phyloP scores from a whole-genome alignment of 2,888 invertebrate species.

The Tromatobia lineatoria region DNA sequence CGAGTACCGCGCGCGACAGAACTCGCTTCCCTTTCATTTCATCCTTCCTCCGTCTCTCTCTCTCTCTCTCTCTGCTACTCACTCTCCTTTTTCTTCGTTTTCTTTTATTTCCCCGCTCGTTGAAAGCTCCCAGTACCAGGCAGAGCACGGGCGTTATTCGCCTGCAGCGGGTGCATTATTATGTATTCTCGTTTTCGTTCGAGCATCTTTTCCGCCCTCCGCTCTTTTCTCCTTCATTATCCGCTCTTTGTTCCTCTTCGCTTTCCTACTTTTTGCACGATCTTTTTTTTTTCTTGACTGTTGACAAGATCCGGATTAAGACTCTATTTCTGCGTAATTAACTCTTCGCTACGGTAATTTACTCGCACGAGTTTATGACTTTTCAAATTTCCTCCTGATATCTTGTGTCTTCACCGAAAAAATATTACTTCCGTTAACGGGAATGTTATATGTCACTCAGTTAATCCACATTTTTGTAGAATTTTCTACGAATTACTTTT shows the following conservation, averaged over 20 bases:
- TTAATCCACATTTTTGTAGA: no score
- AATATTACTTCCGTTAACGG: background rate
- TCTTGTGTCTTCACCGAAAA: background rate
- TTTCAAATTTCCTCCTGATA: background rate
- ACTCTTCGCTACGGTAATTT: background rate
- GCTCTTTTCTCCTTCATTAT: conserved; percentile 34
- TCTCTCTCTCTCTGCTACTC: conserved; percentile 18
- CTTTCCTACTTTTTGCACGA: background rate
- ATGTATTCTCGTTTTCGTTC: conserved; percentile 28
- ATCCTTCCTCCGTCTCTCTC: conserved; percentile 36
- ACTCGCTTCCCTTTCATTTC: conserved; percentile 52
- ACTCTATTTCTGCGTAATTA: background rate
- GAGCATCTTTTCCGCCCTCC: background rate
- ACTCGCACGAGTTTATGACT: background rate
- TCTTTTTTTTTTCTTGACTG: background rate
- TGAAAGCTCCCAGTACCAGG: conserved; percentile 23
- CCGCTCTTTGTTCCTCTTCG: conserved; percentile 12
- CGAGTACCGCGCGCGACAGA: conserved; percentile 42
- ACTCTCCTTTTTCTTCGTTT: background rate
- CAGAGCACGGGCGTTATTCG: conserved; percentile 32
- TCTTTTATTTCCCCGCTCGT: conserved; percentile 25
- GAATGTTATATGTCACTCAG: no score
- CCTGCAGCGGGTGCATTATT: conserved; percentile 40
- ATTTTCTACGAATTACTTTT: no score
- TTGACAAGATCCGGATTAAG: background rate